phyloP scores from a whole-genome alignment of 2,888 invertebrate species.

The Xiphydria camelus region DNA sequence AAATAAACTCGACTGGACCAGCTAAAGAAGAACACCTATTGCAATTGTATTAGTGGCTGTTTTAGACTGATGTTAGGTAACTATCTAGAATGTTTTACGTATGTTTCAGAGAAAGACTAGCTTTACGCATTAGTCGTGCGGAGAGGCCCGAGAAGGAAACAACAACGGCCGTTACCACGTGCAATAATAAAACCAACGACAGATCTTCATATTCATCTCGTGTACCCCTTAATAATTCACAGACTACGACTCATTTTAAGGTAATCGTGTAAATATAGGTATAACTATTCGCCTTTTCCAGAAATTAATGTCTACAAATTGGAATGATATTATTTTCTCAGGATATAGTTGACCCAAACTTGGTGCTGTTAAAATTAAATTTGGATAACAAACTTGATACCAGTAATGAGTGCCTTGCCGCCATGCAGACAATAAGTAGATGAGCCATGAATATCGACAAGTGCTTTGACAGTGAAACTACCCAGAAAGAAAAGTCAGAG shows the following conservation, averaged over 20 bases:
- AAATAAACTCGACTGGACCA: no score
- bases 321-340: constrained; percentile 31
- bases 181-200: constrained; percentile 9
- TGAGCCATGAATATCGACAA: no score
- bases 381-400: constrained; percentile 36
- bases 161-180: constrained; percentile 12
- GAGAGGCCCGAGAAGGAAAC: constrained; percentile 44
- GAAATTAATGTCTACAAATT: background rate
- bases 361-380: constrained; percentile 41
- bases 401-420: constrained; percentile 23
- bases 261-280: constrained; percentile 17
- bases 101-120: constrained; percentile 43
- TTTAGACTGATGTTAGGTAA: no score
- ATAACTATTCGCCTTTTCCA: constrained; percentile 1
- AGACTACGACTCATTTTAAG: constrained; percentile 30
- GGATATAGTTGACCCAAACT: constrained; percentile 45
- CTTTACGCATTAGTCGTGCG: constrained; percentile 27
- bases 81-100: no score
- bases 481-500: no score
- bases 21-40: no score
- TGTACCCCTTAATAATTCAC: constrained; percentile 8
- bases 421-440: constrained; percentile 18
- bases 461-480: no score
- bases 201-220: constrained; percentile 11
- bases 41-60: no score